Evolutionary conservation across 2,888 invertebrate genomes (phyloP), one percentile per base, ranked within the genome.

Genomic region (Pyrrhia umbra): DNA sequence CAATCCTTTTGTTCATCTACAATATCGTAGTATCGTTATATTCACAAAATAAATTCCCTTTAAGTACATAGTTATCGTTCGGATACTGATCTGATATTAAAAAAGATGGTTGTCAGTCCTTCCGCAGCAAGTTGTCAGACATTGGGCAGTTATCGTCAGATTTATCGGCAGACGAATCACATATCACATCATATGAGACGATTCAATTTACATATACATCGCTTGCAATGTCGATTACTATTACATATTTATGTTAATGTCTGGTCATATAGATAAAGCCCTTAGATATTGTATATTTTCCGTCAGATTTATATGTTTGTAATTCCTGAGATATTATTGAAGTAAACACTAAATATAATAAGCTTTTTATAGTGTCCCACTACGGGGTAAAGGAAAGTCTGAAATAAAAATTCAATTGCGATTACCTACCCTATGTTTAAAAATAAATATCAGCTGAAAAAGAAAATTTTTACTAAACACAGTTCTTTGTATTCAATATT

Each of bases 191-290:
- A 21, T 30, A 47, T 47, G 20, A 3, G 42, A 57, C 16, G 42
- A 74, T 61, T 61, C 21, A 57, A 71, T 71, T 75, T 56, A 43
- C 71, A 71, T 71, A 57, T 43, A 43, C 27, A 75, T 68, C 18
- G 52, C 58, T 1, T 43, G 69, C 39, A 27, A 52, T 20, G 16
- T 6, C 37, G 25, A 52, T 58, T 40, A 51, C 25, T 27, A 46
- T 68, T 46, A 72, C 56, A 50, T 46, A 46, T 45, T 45, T 42
- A 68, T 72, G 57, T 57, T 65, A 65, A 72, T 72, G 10, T 21
- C 37, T 51, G 46, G 34, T 51, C 40, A 50, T 25, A 50, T 10
- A 21, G 15, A 23, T 6, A 15, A 45, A 15, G 15, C 15, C n/a
- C 6, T 37, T 6, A 37, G 15, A 20, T 65, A 59, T 60, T 69